Conservation (phyloP, 2,113 vertebrate genomes). For the Melanotaenia duboulayi region DNA sequence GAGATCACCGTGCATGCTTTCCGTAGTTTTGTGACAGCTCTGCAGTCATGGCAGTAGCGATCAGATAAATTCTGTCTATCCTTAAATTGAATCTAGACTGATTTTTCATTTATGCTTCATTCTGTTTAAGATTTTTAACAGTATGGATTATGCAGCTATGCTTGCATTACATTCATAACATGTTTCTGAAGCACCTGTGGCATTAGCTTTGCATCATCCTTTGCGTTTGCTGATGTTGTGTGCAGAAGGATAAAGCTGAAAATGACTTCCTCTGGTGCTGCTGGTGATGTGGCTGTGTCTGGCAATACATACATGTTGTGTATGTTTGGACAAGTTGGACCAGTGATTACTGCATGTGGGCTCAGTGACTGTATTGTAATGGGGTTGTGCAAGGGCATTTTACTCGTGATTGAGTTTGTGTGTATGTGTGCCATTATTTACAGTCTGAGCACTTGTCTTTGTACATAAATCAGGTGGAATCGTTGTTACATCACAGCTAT, state of each 20-base stretch:
- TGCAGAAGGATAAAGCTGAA: neutral
- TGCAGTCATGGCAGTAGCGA: neutral
- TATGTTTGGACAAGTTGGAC: constrained; percentile 26
- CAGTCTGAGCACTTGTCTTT: constrained; percentile 63
- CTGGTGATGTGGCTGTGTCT: constrained; percentile 36
- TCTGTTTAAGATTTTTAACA: no score
- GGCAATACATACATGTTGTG: constrained; percentile 13
- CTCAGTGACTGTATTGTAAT: constrained; percentile 22
- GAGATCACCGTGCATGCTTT: constrained; percentile 38
- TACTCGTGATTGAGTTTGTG: constrained; percentile 37
- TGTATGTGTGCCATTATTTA: constrained; percentile 52
- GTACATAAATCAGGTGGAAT: constrained; percentile 67
- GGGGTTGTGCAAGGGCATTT: constrained; percentile 7
- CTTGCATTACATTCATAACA: no score
- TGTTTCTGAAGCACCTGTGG: neutral
- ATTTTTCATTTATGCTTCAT: no score
- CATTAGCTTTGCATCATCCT: neutral
- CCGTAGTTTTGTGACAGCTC: constrained; percentile 24
- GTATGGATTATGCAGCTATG: no score
- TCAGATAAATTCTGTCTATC: neutral
- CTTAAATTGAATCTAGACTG: no score
- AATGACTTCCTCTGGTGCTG: constrained; percentile 20
- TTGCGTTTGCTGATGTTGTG: neutral
- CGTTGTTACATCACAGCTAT: constrained; percentile 58
- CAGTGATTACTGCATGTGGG: constrained; percentile 40